Evolutionary conservation across 1,140 invertebrate genomes (phyloP).

Genomic region (Akabosia matsudoensis): DNA sequence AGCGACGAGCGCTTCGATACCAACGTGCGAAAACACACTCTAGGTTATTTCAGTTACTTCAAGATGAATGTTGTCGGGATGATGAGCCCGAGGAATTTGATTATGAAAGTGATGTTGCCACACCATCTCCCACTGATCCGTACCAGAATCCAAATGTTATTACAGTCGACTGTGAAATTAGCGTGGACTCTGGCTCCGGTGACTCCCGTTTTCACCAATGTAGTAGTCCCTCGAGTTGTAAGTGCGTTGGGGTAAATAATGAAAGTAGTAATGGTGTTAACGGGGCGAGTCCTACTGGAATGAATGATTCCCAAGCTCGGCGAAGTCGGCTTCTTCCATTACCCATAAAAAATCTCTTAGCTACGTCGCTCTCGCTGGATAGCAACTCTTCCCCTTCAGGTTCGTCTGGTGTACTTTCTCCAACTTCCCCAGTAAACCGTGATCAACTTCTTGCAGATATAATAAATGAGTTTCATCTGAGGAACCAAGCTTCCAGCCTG

Average conservation of each 20-base stretch:
- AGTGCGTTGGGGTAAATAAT: not conserved
- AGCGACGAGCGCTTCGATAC: constrained; percentile 58
- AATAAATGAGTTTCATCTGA: constrained; percentile 43
- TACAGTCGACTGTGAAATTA: constrained; percentile 1
- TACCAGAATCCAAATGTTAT: not conserved
- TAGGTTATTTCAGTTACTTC: constrained; percentile 64
- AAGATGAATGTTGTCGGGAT: constrained; percentile 56
- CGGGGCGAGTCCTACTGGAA: constrained; percentile 17
- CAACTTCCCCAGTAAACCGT: constrained; percentile 40
- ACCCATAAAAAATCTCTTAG: constrained; percentile 37
- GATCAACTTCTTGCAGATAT: constrained; percentile 46
- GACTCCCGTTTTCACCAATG: not conserved
- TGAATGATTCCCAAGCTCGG: constrained; percentile 9
- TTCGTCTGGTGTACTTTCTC: constrained; percentile 44
- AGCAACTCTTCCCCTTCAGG: constrained; percentile 43
- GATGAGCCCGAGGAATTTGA: constrained; percentile 46
- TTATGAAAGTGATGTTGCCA: constrained; percentile 8
- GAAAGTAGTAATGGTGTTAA: not conserved
- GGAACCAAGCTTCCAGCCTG: constrained; percentile 27
- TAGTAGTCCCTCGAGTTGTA: not conserved
- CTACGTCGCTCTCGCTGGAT: constrained; percentile 30
- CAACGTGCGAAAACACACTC: constrained; percentile 70
- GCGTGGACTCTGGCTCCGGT: not conserved
- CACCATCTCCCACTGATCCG: not conserved
- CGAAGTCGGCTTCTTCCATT: constrained; percentile 32